phyloP scores from a whole-genome alignment of 2,797 vertebrate species.

The Fistularia tabacaria region DNA sequence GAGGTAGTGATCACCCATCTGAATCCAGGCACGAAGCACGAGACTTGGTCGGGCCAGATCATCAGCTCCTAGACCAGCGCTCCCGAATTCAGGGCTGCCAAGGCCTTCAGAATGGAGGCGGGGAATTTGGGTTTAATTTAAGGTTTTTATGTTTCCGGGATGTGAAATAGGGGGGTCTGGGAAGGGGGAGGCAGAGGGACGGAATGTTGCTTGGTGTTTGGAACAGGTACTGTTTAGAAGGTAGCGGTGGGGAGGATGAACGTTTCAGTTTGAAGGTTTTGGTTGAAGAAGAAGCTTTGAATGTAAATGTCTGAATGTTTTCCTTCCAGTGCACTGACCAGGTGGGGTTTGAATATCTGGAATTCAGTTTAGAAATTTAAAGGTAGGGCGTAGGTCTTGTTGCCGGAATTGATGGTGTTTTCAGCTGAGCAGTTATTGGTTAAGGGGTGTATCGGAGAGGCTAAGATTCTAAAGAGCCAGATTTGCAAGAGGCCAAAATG shows the following conservation, averaged over 20 bases:
- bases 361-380: constrained; percentile 6
- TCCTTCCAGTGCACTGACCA: no score
- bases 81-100: constrained; percentile 3
- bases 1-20: constrained; percentile 95
- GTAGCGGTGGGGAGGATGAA: background rate
- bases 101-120: background rate
- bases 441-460: background rate
- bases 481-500: constrained; percentile 33
- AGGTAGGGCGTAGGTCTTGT: constrained; percentile 11
- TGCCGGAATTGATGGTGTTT: constrained; percentile 4
- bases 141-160: constrained; percentile 12
- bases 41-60: constrained; percentile 97
- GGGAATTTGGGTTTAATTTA: constrained; percentile 19
- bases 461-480: no score
- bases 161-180: constrained; percentile 12
- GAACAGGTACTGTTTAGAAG: background rate
- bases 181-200: background rate
- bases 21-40: constrained; percentile 90
- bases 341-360: constrained; percentile 37
- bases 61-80: constrained; percentile 83
- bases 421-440: background rate
- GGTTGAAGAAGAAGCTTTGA: constrained; percentile 28
- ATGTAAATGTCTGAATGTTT: constrained; percentile 27
- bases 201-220: background rate
- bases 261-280: background rate